Evolutionary conservation across 2,888 invertebrate genomes (phyloP).

Genomic region (Coecobrya sp.): DNA sequence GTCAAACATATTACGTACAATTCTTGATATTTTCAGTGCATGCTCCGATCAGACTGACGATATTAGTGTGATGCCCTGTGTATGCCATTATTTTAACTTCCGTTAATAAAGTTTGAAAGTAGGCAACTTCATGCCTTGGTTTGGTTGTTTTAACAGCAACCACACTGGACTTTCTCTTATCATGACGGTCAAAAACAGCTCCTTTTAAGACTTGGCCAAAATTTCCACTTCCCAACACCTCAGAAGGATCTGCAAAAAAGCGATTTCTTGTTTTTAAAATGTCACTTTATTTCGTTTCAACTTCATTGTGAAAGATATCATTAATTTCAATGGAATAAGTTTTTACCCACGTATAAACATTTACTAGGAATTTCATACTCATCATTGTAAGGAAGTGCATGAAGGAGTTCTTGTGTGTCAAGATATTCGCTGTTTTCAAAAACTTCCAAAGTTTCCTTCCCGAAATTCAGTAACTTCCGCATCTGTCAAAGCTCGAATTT

Average conservation of each 20-base stretch:
- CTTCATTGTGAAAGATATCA: neutral
- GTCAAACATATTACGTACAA: conserved; percentile 59
- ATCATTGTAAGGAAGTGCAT: conserved; percentile 80
- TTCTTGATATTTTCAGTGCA: conserved; percentile 80
- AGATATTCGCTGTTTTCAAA: conserved; percentile 66
- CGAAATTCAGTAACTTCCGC: conserved; percentile 79
- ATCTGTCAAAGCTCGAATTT: conserved; percentile 71
- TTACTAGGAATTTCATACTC: conserved; percentile 80
- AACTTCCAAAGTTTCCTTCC: conserved; percentile 72
- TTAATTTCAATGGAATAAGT: neutral
- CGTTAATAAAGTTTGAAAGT: conserved; percentile 81
- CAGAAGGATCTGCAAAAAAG: conserved; percentile 43
- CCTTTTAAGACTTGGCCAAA: conserved; percentile 82
- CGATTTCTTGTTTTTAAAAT: neutral
- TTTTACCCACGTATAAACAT: conserved; percentile 75
- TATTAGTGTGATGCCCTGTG: conserved; percentile 77
- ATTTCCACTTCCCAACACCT: conserved; percentile 77
- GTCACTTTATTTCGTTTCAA: neutral
- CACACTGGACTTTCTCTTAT: neutral
- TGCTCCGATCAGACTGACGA: conserved; percentile 81
- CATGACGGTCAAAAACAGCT: neutral
- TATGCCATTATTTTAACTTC: conserved; percentile 83
- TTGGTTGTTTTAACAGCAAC: conserved; percentile 83
- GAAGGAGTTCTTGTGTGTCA: conserved; percentile 77
- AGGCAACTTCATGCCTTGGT: conserved; percentile 62